A percentile compares a stretch with the other conserved stretches of the same genome.
These are phyloP conservation scores for Scelioninae gen. 2 DNA, from an alignment of 2,888 invertebrate species.

Conservation along the genomic window DNA sequence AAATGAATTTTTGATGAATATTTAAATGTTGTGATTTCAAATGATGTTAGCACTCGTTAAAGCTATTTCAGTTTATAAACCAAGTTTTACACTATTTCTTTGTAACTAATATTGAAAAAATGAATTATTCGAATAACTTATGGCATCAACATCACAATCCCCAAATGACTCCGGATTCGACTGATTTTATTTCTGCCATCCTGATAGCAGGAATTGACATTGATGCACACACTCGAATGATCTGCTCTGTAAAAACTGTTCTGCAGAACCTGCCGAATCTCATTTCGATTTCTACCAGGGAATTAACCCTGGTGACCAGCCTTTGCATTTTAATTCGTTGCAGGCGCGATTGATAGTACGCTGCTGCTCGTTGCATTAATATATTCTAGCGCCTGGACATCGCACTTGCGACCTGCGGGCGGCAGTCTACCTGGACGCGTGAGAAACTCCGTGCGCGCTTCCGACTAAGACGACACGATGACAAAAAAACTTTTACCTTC, in stretches of 20 bases:
- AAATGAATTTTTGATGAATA: too few relatives aligned
- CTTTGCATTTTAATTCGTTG: not conserved
- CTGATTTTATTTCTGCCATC: too few relatives aligned
- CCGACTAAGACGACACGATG: slow-evolving; percentile 35
- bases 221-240: too few relatives aligned
- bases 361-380: slow-evolving; percentile 8
- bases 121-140: too few relatives aligned
- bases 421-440: slow-evolving; percentile 13
- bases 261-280: not conserved
- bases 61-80: too few relatives aligned
- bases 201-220: not conserved
- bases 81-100: too few relatives aligned
- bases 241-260: not conserved
- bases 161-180: too few relatives aligned
- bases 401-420: slow-evolving; percentile 14
- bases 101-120: too few relatives aligned
- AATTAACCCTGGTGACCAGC: not conserved
- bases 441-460: slow-evolving; percentile 36
- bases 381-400: slow-evolving; percentile 13
- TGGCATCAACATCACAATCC: too few relatives aligned
- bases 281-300: slow-evolving; percentile 3
- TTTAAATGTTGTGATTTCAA: too few relatives aligned
- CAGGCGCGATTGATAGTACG: not conserved
- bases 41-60: too few relatives aligned
- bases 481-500: slow-evolving; percentile 59